Evolutionary conservation across 92 coral and sea anemone genomes (phyloP), one percentile per base, ranked within the genome.

Genomic region (Epizoanthus illoricatus): DNA sequence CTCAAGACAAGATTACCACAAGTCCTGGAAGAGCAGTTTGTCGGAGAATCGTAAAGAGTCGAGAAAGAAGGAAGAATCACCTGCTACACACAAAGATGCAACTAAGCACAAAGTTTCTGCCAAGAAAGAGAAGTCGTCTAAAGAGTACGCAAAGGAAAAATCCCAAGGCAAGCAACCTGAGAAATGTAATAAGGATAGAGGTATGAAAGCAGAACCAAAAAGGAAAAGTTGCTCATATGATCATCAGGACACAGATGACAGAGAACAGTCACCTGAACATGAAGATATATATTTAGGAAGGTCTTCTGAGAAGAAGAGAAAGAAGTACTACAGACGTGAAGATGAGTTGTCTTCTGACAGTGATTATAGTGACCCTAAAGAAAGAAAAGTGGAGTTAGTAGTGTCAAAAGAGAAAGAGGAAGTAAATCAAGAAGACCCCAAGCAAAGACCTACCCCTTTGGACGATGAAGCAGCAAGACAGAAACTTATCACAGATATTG

Each of bases 401-500:
- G 12, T 11, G 10, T 5, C 67, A 23, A n/a, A 21, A 45, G 71
- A 76, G 28, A 76, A 39, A 43, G 71, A 42, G 3, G 21, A 7
- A n/a, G 42, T 16, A 12, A 58, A 36, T 57, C 57, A 71, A 71
- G 56, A 52, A 45, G 8, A 7, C 65, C 52, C 5, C 17, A 56
- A 55, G 21, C 47, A 57, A 23, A 65, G 3, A 52, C 56, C 70
- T 40, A 5, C 33, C 15, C 36, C 55, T 1, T 5, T 78, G 60
- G 19, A 4, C 47, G 71, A 64, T 0, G 72, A 63, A 42, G 43
- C 7, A n/a, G 70, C 42, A 43, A 78, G 67, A 23, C 57, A 63
- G 67, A 78, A 63, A 19, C 71, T 78, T 20, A 12, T 78, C 11
- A 42, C 61, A 9, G 82, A 78, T 63, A 45, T 78, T 64, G 72